phyloP scores from a whole-genome alignment of 2,113 vertebrate species.

The Chloropsis cyanopogon region DNA sequence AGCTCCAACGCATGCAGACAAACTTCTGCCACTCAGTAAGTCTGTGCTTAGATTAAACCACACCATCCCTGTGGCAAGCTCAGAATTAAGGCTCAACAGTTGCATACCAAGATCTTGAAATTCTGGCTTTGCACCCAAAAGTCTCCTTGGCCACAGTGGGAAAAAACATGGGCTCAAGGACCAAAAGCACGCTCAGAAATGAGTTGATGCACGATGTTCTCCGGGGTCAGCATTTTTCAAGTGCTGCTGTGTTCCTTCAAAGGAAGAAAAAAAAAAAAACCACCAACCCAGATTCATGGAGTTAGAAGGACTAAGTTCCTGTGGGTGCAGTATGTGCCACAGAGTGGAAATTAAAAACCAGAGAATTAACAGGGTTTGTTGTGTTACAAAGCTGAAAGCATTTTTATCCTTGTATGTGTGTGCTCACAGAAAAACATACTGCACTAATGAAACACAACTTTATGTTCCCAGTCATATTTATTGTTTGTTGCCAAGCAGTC shows the following conservation, averaged over 20 bases:
- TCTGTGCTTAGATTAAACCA: not conserved
- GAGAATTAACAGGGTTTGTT: constrained; percentile 51
- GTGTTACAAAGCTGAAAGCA: constrained; percentile 28
- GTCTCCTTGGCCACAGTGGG: not conserved
- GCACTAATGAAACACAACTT: constrained; percentile 13
- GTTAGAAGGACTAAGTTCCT: constrained; percentile 35
- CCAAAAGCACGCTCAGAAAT: not conserved
- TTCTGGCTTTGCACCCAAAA: not conserved
- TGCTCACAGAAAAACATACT: not conserved
- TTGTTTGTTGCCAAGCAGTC: constrained; percentile 25
- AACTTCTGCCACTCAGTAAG: not conserved
- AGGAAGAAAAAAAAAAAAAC: not conserved
- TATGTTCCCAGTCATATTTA: constrained; percentile 1
- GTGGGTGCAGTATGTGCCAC: constrained; percentile 38
- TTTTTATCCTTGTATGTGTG: constrained; percentile 17
- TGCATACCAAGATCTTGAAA: not conserved
- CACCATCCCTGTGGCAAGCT: not conserved
- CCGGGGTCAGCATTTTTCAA: not conserved
- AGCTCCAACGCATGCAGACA: not conserved
- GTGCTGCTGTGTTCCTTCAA: not conserved
- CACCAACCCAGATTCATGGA: not conserved
- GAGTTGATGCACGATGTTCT: not conserved
- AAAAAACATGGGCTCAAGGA: not conserved
- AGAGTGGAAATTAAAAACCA: constrained; percentile 42
- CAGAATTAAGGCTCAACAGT: not conserved